These are phyloP conservation scores for Triplophysa tibetana DNA, from an alignment of 2,113 vertebrate genomes.

Conservation along the genomic window DNA sequence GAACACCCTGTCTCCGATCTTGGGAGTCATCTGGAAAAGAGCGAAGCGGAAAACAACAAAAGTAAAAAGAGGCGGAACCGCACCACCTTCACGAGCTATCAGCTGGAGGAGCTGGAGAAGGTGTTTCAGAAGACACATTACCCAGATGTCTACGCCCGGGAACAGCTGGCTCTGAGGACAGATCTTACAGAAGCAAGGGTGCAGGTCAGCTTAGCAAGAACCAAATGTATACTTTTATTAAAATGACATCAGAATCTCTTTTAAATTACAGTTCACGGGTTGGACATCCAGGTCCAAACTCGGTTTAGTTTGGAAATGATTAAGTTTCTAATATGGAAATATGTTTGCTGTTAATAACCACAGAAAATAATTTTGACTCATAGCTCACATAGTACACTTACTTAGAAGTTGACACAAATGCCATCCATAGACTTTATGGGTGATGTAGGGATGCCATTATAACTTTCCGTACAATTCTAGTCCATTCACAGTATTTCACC, in stretches of 20 bases:
- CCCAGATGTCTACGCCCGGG: slow-evolving; percentile 94
- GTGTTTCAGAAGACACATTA: slow-evolving; percentile 99
- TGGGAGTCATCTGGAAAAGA: slow-evolving; percentile 85
- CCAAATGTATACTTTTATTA: background rate
- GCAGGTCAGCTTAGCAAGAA: slow-evolving; percentile 78
- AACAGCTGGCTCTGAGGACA: slow-evolving; percentile 96
- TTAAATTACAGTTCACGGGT: too few relatives aligned
- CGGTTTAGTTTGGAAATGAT: too few relatives aligned
- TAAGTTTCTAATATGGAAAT: too few relatives aligned
- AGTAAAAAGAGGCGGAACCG: slow-evolving; percentile 96
- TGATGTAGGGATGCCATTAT: slow-evolving; percentile 61
- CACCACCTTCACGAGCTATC: slow-evolving; percentile 98
- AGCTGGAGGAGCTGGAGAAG: slow-evolving; percentile 97
- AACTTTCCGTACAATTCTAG: slow-evolving; percentile 65
- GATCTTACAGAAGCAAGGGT: slow-evolving; percentile 96
- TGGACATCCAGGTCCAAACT: too few relatives aligned
- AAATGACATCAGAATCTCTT: background rate
- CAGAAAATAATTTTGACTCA: slow-evolving; percentile 49
- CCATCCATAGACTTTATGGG: too few relatives aligned
- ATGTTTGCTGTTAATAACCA: background rate
- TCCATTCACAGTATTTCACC: slow-evolving; percentile 59
- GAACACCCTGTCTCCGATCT: slow-evolving; percentile 81
- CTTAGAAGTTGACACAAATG: too few relatives aligned
- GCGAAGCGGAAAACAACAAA: slow-evolving; percentile 92
- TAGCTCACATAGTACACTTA: too few relatives aligned